Percentiles rank a stretch among this genome's conserved stretches.
Conservation (phyloP, 2,113 vertebrate genomes). For the Thomomys bottae region DNA sequence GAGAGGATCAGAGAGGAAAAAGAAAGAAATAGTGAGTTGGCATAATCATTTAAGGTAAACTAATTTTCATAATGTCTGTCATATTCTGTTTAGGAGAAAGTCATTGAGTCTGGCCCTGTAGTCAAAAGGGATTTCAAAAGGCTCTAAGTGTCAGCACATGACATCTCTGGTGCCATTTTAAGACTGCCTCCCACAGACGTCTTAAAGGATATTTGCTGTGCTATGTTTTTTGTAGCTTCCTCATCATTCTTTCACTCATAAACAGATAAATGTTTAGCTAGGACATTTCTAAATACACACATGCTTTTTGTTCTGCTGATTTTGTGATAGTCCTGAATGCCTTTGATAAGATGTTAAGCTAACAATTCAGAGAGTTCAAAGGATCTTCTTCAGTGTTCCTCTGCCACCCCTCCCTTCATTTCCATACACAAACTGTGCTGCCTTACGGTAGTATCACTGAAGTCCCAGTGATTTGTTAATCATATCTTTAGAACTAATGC, state of each 20-base stretch:
- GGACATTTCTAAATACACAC: neutral
- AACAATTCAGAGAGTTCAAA: neutral
- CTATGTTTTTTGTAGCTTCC: neutral
- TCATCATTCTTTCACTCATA: neutral
- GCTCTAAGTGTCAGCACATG: neutral
- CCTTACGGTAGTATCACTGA: neutral
- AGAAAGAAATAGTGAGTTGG: accelerated
- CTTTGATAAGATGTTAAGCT: neutral
- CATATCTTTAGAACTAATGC: neutral
- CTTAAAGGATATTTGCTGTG: neutral
- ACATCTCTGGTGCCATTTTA: neutral
- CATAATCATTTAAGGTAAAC: neutral
- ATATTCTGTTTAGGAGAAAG: neutral
- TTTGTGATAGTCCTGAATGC: neutral
- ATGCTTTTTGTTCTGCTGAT: neutral
- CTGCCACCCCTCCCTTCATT: neutral
- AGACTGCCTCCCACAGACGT: neutral
- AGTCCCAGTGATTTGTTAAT: neutral
- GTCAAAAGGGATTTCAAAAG: neutral
- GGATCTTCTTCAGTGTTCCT: neutral
- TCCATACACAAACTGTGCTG: neutral
- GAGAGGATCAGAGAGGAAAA: accelerated
- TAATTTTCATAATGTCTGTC: neutral
- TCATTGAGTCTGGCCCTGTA: neutral
- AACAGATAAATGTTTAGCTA: neutral